phyloP scores from a whole-genome alignment of 2,888 invertebrate species.

The Standfussiana lucernea region DNA sequence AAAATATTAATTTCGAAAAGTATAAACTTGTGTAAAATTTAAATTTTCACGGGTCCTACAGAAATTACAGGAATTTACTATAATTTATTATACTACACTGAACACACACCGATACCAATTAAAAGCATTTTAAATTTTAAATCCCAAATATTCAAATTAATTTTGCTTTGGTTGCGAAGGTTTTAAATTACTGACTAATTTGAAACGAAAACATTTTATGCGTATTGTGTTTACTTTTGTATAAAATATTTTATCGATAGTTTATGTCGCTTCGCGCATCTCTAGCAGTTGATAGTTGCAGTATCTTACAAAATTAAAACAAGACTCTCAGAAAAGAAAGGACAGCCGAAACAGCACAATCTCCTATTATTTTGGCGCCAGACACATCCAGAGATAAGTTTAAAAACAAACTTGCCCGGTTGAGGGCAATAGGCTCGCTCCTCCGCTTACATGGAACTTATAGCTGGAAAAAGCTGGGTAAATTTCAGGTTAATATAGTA shows the following conservation, averaged over 20 bases:
- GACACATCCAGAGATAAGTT: background rate
- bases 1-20: background rate
- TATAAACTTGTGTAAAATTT: background rate
- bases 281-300: background rate
- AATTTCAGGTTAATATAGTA: background rate
- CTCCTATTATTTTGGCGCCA: no score
- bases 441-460: background rate
- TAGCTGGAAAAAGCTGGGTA: background rate
- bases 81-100: background rate
- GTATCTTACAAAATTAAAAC: background rate
- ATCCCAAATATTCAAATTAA: background rate
- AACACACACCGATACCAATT: background rate
- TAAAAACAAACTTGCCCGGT: background rate
- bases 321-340: background rate
- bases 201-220: background rate
- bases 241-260: background rate
- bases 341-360: no score
- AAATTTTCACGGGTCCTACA: background rate
- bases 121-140: background rate
- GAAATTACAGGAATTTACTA: no score
- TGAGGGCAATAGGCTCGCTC: no score
- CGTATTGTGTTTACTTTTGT: background rate
- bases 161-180: background rate
- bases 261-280: background rate
- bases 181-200: background rate